A percentile compares a stretch with the other conserved stretches of the same genome.
Conservation (phyloP, 2,888 invertebrate genomes). For the Sepioteuthis lessoniana region DNA sequence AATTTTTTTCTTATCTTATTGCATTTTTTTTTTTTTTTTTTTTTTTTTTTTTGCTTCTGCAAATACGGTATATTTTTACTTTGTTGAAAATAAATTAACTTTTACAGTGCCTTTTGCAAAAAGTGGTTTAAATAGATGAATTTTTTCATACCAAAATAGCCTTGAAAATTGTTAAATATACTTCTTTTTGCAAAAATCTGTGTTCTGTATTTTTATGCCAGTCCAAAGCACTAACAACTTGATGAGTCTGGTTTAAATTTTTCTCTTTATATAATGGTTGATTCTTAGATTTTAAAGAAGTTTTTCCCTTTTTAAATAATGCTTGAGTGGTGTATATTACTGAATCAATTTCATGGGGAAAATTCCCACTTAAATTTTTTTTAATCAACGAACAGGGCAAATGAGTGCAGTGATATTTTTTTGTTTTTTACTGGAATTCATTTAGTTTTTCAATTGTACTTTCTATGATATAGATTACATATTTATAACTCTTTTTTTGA, state of each 20-base stretch:
- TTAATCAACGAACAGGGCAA: neutral
- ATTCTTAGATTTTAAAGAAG: neutral
- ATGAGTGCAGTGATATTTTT: neutral
- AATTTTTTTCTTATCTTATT: neutral
- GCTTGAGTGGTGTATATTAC: neutral
- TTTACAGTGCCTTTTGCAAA: neutral
- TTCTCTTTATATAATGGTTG: neutral
- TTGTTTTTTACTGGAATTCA: neutral
- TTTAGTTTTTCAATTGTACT: neutral
- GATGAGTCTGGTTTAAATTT: neutral
- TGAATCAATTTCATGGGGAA: neutral
- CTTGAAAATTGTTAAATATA: neutral
- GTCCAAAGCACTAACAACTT: neutral
- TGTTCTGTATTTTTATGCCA: neutral
- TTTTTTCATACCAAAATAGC: neutral
- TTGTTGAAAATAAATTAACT: neutral
- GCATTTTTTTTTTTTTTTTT: neutral
- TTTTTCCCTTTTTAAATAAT: neutral
- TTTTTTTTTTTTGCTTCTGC: neutral
- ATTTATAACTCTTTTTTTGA: neutral
- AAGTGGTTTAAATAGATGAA: neutral
- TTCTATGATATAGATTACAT: neutral
- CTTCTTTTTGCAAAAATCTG: neutral
- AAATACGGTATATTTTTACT: neutral
- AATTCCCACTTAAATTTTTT: neutral